phyloP scores from a whole-genome alignment of 2,888 invertebrate species.

The Hanleya hanleyi region DNA sequence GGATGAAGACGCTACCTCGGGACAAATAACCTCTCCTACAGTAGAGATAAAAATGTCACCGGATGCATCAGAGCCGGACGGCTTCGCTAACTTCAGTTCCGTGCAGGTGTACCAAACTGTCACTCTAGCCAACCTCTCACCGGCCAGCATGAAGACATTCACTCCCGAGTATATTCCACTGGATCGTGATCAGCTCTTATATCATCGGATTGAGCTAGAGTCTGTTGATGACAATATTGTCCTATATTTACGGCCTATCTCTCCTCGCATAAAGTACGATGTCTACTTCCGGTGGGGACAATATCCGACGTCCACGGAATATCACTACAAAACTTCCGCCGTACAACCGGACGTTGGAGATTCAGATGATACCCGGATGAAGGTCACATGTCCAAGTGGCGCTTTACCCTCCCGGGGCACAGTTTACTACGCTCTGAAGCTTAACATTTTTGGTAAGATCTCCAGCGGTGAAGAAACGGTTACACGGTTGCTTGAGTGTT shows the following conservation, averaged over 20 bases:
- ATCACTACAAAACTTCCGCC: slow-evolving; percentile 1
- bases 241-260: neutral
- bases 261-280: neutral
- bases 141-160: neutral
- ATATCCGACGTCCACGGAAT: neutral
- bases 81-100: neutral
- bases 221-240: neutral
- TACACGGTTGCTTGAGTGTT: too few species aligned
- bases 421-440: too few species aligned
- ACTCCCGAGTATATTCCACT: neutral
- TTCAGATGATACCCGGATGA: too few species aligned
- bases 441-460: too few species aligned
- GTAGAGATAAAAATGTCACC: neutral
- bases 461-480: too few species aligned
- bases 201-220: neutral
- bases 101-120: neutral
- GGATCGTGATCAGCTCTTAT: neutral
- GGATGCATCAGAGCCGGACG: neutral
- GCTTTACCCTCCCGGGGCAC: neutral
- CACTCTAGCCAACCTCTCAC: neutral
- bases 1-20: neutral
- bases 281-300: neutral
- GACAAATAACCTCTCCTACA: neutral
- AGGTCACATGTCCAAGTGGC: neutral
- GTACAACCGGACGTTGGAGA: too few species aligned